Conservation (phyloP, 2,113 vertebrate genomes). For the Eretmochelys imbricata region DNA sequence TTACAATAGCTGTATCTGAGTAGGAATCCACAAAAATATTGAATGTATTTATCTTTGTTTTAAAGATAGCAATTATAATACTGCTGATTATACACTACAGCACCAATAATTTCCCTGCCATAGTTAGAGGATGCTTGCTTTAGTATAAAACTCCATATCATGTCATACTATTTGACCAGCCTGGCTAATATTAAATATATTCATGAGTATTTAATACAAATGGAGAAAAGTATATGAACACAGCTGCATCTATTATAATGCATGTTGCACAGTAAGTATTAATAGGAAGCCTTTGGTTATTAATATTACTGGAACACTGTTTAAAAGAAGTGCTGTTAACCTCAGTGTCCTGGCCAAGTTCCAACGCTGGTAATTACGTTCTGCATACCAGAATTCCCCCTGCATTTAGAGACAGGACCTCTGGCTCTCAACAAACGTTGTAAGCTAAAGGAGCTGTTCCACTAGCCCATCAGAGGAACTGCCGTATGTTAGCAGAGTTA, state of each 20-base stretch:
- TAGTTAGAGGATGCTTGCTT: background rate
- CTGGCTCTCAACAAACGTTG: background rate
- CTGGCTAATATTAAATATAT: background rate
- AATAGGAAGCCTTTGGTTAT: constrained; percentile 38
- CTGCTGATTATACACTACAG: constrained; percentile 23
- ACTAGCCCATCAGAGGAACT: background rate
- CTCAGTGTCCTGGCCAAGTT: constrained; percentile 36
- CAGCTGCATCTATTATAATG: constrained; percentile 39
- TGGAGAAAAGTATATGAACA: constrained; percentile 2
- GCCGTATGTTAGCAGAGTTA: constrained; percentile 9
- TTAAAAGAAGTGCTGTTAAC: background rate
- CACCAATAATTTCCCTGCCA: constrained; percentile 44
- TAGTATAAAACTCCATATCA: background rate
- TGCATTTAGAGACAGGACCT: constrained; percentile 36
- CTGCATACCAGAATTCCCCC: constrained; percentile 28
- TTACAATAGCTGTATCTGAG: background rate
- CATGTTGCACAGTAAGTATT: constrained; percentile 4
- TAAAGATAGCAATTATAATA: constrained; percentile 52
- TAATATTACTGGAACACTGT: constrained; percentile 16
- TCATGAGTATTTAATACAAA: constrained; percentile 49
- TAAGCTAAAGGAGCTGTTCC: background rate
- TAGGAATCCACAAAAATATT: background rate
- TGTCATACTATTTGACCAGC: background rate
- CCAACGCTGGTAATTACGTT: constrained; percentile 59
- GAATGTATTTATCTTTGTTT: constrained; percentile 26